A percentile compares a stretch with the other conserved stretches of the same genome.
These are phyloP conservation scores for Bembecia ichneumoniformis DNA, from an alignment of 2,888 invertebrate genomes.

Conservation along the genomic window DNA sequence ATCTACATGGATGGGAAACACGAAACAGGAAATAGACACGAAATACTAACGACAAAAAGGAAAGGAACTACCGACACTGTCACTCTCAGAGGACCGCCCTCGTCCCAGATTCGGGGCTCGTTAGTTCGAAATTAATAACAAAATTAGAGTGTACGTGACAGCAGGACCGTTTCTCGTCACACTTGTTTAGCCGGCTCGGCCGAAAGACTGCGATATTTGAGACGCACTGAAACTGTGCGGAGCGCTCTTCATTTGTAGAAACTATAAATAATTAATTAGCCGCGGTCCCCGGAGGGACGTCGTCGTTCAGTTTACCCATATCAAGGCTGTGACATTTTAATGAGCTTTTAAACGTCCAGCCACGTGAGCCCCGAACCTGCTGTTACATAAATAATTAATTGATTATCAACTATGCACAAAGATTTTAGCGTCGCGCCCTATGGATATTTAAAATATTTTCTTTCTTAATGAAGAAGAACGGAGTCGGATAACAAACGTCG, in stretches of 20 bases:
- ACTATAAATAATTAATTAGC: conserved; percentile 61
- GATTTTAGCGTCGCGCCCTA: conserved; percentile 24
- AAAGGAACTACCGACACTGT: conserved; percentile 20
- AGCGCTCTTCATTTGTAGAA: conserved; percentile 32
- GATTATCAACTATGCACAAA: conserved; percentile 16
- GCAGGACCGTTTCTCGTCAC: conserved; percentile 20
- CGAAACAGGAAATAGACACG: conserved; percentile 22
- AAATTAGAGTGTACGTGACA: conserved; percentile 33
- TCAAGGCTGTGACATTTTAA: conserved; percentile 62
- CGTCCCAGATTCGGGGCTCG: conserved; percentile 15
- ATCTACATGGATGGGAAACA: conserved; percentile 25
- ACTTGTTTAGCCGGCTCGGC: conserved; percentile 9
- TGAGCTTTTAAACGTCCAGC: conserved; percentile 53
- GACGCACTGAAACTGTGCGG: conserved; percentile 10
- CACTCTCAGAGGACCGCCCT: conserved; percentile 13
- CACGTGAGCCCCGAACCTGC: conserved; percentile 34
- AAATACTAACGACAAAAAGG: conserved; percentile 16
- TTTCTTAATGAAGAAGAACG: conserved; percentile 33
- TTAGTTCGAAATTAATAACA: conserved; percentile 39
- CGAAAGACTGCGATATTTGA: conserved; percentile 17
- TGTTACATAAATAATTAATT: conserved; percentile 42
- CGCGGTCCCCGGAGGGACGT: conserved; percentile 30
- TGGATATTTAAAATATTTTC: conserved; percentile 39
- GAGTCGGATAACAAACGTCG: conserved; percentile 29
- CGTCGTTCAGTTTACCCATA: conserved; percentile 40